Evolutionary conservation across 2,888 invertebrate species (phyloP).

Genomic region (Drosophila falleni): DNA sequence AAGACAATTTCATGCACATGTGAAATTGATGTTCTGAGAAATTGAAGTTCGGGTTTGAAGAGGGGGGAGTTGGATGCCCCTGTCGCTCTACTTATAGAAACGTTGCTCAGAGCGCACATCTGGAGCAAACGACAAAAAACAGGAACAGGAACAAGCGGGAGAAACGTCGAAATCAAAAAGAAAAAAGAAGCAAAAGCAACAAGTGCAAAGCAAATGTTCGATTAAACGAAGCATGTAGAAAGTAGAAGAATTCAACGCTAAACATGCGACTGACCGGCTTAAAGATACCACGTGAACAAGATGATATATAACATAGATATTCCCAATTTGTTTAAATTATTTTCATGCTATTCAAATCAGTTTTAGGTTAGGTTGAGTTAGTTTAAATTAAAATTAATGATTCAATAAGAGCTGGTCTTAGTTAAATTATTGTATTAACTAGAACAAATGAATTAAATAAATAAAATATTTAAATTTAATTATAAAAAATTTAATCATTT

Average conservation of each 20-base stretch:
- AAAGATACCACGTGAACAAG: slow-evolving; percentile 22
- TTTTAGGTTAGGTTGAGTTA: neutral
- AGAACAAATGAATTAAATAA: neutral
- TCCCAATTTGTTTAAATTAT: neutral
- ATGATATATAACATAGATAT: neutral
- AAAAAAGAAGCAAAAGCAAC: slow-evolving; percentile 25
- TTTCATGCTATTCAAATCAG: slow-evolving; percentile 5
- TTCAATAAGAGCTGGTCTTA: neutral
- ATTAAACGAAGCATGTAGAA: slow-evolving; percentile 52
- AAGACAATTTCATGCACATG: slow-evolving; percentile 36
- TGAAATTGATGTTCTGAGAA: slow-evolving; percentile 25
- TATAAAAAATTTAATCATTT: no score
- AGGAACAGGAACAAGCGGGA: slow-evolving; percentile 15
- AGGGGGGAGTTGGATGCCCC: no score
- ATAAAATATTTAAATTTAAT: no score
- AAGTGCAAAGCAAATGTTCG: slow-evolving; percentile 37
- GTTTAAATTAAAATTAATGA: neutral
- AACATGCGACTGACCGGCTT: slow-evolving; percentile 39
- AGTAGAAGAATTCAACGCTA: slow-evolving; percentile 11
- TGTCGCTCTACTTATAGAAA: slow-evolving; percentile 48
- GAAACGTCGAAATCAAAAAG: neutral
- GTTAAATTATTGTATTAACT: neutral
- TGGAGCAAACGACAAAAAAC: slow-evolving; percentile 22
- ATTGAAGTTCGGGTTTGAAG: neutral
- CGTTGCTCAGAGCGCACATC: slow-evolving; percentile 30